Percentiles rank a stretch among this genome's conserved stretches.
These are phyloP conservation scores for Diadromus collaris DNA, from an alignment of 2,888 invertebrate species.

Conservation along the genomic window DNA sequence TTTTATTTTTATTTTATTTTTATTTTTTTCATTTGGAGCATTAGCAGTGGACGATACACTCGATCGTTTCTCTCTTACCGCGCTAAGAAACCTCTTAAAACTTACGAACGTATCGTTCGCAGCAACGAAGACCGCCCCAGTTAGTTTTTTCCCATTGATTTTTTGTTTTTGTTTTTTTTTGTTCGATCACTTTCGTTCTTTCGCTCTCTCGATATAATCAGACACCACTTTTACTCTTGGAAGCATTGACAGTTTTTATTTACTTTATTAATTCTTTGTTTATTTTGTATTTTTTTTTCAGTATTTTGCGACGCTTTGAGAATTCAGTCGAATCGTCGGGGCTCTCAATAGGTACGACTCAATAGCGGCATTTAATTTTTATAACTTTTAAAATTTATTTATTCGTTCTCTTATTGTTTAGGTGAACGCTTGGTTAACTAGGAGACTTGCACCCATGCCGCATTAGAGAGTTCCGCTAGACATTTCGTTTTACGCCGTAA, in stretches of 20 bases:
- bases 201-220: conserved; percentile 54
- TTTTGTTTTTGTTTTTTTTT: conserved; percentile 36
- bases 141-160: too few relatives aligned
- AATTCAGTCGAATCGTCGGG: conserved; percentile 47
- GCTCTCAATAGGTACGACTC: conserved; percentile 37
- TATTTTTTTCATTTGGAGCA: conserved; percentile 57
- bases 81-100: conserved; percentile 62
- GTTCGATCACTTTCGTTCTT: conserved; percentile 38
- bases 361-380: conserved; percentile 40
- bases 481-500: conserved; percentile 16
- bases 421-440: conserved; percentile 41
- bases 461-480: conserved; percentile 14
- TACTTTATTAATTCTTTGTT: conserved; percentile 48
- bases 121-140: conserved; percentile 46
- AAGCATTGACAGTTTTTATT: conserved; percentile 66
- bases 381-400: background rate
- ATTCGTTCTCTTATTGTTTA: conserved; percentile 15
- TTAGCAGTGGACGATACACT: conserved; percentile 62
- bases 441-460: conserved; percentile 17
- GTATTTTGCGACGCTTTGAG: conserved; percentile 40
- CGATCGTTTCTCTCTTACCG: conserved; percentile 57
- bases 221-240: conserved; percentile 59
- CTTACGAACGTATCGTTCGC: conserved; percentile 58
- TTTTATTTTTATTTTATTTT: conserved; percentile 49
- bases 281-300: conserved; percentile 48